A percentile compares a stretch with the other conserved stretches of the same genome.
phyloP scores from a whole-genome alignment of 2,797 vertebrate species.

The Sebastes iracundus region DNA sequence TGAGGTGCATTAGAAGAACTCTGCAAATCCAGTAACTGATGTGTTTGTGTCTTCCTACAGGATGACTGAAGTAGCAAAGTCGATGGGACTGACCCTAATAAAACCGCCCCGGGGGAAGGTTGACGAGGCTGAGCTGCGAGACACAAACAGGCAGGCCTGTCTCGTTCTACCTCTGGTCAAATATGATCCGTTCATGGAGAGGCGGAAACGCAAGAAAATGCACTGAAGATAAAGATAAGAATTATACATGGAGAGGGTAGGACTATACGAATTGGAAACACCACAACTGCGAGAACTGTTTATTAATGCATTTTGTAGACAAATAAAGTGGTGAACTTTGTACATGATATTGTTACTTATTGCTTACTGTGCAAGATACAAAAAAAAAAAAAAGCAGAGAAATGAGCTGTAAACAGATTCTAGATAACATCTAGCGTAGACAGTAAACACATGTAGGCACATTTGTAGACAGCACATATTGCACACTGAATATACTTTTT shows the following conservation, averaged over 20 bases:
- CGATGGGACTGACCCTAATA: constrained; percentile 88
- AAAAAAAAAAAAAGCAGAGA: constrained; percentile 23
- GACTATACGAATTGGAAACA: not conserved
- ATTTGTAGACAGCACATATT: constrained; percentile 77
- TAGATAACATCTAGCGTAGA: constrained; percentile 53
- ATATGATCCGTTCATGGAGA: constrained; percentile 65
- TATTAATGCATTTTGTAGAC: constrained; percentile 60
- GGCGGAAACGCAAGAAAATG: constrained; percentile 86
- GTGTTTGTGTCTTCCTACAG: constrained; percentile 71
- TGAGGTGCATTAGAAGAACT: not conserved
- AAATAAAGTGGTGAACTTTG: constrained; percentile 61
- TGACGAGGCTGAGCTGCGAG: not conserved
- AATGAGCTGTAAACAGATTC: constrained; percentile 53
- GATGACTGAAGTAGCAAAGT: constrained; percentile 90
- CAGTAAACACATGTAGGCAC: constrained; percentile 72
- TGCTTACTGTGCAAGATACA: constrained; percentile 40
- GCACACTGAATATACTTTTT: constrained; percentile 58
- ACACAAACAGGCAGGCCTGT: constrained; percentile 83
- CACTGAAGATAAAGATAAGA: constrained; percentile 47
- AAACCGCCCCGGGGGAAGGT: constrained; percentile 64
- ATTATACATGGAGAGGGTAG: not conserved
- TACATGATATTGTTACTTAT: constrained; percentile 1
- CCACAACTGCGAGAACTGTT: constrained; percentile 40
- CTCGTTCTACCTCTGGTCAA: constrained; percentile 87
- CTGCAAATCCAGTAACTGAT: not conserved